Conservation (phyloP, 2,797 vertebrate genomes). For the Anguilla pacifica region DNA sequence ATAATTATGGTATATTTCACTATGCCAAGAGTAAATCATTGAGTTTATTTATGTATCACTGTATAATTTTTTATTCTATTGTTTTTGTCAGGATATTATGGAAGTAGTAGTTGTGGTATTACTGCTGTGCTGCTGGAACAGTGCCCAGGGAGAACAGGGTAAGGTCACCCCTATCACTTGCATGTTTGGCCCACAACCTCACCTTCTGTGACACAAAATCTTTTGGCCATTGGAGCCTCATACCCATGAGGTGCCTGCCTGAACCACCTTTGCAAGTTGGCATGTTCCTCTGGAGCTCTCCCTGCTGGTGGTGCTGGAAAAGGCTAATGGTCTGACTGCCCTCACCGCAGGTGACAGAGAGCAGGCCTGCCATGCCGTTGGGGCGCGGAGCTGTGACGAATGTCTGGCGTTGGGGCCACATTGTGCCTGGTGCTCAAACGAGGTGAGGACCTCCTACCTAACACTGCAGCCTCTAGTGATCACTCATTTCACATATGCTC, state of each 20-base stretch:
- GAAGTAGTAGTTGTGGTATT: slow-evolving; percentile 46
- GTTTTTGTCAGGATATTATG: slow-evolving; percentile 42
- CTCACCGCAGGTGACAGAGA: not conserved
- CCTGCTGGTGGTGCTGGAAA: not conserved
- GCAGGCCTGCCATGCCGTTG: not conserved
- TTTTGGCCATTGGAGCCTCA: not conserved
- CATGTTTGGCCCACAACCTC: not conserved
- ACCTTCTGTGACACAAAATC: not conserved
- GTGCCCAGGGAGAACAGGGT: slow-evolving; percentile 51
- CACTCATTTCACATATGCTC: not conserved
- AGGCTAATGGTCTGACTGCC: not conserved
- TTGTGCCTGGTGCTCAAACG: slow-evolving; percentile 28
- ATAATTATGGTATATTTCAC: not conserved
- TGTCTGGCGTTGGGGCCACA: slow-evolving; percentile 25
- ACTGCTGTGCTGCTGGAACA: slow-evolving; percentile 57
- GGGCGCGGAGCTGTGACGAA: slow-evolving; percentile 6
- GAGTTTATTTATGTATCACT: not conserved
- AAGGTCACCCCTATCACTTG: slow-evolving; percentile 37
- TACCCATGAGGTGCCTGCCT: not conserved
- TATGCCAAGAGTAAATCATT: not conserved
- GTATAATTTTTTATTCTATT: not conserved
- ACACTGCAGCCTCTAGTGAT: not conserved
- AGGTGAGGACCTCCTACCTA: slow-evolving; percentile 7
- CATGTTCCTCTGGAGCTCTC: not conserved
- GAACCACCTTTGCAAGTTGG: not conserved